Percentiles rank a stretch among this genome's conserved stretches.
phyloP scores from a whole-genome alignment of 2,888 invertebrate genomes.

The Ectemnius lituratus region DNA sequence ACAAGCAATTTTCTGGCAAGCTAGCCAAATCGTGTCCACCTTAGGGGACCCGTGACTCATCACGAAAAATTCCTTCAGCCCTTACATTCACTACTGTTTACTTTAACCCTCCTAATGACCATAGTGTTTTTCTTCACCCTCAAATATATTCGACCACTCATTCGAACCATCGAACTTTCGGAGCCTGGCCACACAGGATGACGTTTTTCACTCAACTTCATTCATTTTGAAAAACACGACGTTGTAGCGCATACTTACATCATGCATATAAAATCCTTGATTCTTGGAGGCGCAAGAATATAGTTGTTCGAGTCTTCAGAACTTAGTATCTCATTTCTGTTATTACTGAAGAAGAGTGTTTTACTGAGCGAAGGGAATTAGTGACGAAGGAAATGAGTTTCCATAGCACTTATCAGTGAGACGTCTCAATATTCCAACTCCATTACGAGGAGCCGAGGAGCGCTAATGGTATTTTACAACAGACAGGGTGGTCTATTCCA shows the following conservation, averaged over 20 bases:
- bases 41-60: slow-evolving; percentile 19
- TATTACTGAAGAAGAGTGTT: neutral
- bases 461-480: slow-evolving; percentile 41
- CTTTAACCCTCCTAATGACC: slow-evolving; percentile 45
- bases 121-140: slow-evolving; percentile 13
- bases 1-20: slow-evolving; percentile 56
- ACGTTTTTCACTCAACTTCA: neutral
- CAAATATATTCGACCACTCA: slow-evolving; percentile 6
- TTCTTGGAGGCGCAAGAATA: no score
- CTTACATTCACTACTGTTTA: slow-evolving; percentile 37
- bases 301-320: no score
- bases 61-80: slow-evolving; percentile 25
- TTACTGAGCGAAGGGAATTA: neutral
- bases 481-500: slow-evolving; percentile 42
- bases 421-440: slow-evolving; percentile 14
- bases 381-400: slow-evolving; percentile 9
- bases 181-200: slow-evolving; percentile 1
- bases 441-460: slow-evolving; percentile 20
- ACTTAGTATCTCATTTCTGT: no score
- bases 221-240: neutral
- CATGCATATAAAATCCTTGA: no score
- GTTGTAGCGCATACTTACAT: no score
- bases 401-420: neutral
- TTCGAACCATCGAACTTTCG: neutral
- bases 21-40: slow-evolving; percentile 32